phyloP scores from a whole-genome alignment of 2,888 invertebrate species.

The Hirtodrosophila trivittata region DNA sequence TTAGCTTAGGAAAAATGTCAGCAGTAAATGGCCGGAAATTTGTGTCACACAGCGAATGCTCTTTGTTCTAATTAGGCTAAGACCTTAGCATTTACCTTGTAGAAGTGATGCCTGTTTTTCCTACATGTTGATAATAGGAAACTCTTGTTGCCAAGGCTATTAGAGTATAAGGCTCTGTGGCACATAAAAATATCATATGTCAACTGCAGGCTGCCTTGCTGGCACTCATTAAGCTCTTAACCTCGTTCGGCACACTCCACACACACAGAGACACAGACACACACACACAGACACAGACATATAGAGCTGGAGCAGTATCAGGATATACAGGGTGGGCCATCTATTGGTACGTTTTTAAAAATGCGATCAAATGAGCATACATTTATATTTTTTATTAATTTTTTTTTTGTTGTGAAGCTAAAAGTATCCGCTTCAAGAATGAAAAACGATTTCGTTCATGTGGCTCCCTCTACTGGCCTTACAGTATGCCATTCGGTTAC shows the following conservation, averaged over 20 bases:
- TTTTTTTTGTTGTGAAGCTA: no score
- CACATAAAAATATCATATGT: constrained; percentile 78
- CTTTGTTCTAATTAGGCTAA: constrained; percentile 71
- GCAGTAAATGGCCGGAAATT: constrained; percentile 49
- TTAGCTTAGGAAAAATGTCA: no score
- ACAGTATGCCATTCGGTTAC: no score
- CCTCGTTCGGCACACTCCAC: constrained; percentile 56
- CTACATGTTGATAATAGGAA: constrained; percentile 64
- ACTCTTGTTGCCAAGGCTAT: constrained; percentile 57
- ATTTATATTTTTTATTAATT: no score
- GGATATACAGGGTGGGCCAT: no score
- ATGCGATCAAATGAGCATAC: no score
- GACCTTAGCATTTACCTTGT: constrained; percentile 77
- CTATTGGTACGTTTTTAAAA: no score
- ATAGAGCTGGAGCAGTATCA: background rate
- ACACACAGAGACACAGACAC: constrained; percentile 8
- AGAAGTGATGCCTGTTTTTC: constrained; percentile 4
- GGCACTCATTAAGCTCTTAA: constrained; percentile 75
- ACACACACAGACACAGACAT: constrained; percentile 1
- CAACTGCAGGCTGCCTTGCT: constrained; percentile 62
- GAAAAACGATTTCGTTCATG: no score
- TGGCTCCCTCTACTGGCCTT: no score
- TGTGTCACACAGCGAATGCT: constrained; percentile 43
- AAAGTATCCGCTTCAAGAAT: no score
- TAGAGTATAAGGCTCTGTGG: constrained; percentile 38